Conservation (phyloP, 1,140 invertebrate genomes). For the Acromyrmex heyeri region DNA sequence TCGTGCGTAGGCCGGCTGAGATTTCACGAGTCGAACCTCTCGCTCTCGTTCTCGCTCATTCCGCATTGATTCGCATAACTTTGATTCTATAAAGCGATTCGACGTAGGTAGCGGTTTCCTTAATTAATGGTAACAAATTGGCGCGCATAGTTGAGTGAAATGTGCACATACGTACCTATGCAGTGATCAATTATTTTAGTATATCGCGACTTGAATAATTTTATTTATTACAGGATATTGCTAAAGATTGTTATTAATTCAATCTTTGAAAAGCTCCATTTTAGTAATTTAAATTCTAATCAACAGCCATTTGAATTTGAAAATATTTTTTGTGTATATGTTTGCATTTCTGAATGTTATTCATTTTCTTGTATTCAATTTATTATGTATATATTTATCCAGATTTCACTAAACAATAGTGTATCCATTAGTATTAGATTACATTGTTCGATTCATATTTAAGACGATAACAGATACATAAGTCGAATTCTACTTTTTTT, state of each 20-base stretch:
- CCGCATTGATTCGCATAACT: slow-evolving; percentile 28
- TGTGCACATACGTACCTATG: not conserved
- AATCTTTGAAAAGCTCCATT: not conserved
- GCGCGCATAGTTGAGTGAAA: not conserved
- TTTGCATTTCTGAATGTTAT: not conserved
- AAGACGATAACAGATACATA: not conserved
- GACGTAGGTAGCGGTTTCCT: slow-evolving; percentile 1
- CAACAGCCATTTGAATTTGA: not conserved
- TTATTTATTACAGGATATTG: not conserved
- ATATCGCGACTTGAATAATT: not conserved
- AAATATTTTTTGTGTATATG: not conserved
- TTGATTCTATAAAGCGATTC: slow-evolving; percentile 17
- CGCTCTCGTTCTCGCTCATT: not conserved
- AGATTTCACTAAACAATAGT: not conserved
- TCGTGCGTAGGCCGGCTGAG: slow-evolving; percentile 42
- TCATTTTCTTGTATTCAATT: not conserved
- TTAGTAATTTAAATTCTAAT: not conserved
- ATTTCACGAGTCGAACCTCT: slow-evolving; percentile 51
- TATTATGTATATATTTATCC: not conserved
- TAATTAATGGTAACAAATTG: slow-evolving; percentile 21
- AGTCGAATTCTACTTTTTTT: slow-evolving; percentile 27
- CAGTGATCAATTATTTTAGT: not conserved
- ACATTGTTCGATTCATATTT: not conserved
- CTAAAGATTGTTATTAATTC: not conserved
- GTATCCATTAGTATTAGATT: not conserved